Evolutionary conservation across 2,797 vertebrate species (phyloP).

Genomic region (Lagorchestes hirsutus): DNA sequence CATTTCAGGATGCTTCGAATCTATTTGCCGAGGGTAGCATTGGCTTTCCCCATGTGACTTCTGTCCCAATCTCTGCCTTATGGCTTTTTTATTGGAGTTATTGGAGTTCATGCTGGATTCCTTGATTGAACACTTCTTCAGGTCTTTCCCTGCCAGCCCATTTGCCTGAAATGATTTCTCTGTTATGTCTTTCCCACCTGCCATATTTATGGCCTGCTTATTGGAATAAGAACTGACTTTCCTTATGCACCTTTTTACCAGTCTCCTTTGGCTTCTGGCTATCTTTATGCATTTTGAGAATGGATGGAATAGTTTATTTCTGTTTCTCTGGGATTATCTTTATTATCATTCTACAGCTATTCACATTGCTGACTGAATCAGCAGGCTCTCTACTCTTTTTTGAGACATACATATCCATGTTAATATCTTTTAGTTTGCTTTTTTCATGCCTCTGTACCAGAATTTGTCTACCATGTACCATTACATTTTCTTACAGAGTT

Average conservation of each 20-base stretch:
- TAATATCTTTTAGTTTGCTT: not conserved
- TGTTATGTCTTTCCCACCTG: not conserved
- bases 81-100: not conserved
- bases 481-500: not conserved
- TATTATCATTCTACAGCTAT: not conserved
- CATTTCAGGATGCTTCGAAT: not conserved
- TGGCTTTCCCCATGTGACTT: not conserved
- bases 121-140: not conserved
- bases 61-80: not conserved
- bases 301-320: not conserved
- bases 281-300: not conserved
- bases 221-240: not conserved
- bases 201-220: not conserved
- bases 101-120: not conserved
- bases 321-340: not conserved
- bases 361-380: not conserved
- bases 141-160: not conserved
- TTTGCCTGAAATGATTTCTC: not conserved
- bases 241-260: not conserved
- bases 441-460: not conserved
- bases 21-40: not conserved
- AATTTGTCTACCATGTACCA: not conserved
- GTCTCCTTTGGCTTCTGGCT: not conserved
- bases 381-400: not conserved
- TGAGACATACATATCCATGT: not conserved